Evolutionary conservation across 2,888 invertebrate species (phyloP).

Genomic region (Macaria liturata): DNA sequence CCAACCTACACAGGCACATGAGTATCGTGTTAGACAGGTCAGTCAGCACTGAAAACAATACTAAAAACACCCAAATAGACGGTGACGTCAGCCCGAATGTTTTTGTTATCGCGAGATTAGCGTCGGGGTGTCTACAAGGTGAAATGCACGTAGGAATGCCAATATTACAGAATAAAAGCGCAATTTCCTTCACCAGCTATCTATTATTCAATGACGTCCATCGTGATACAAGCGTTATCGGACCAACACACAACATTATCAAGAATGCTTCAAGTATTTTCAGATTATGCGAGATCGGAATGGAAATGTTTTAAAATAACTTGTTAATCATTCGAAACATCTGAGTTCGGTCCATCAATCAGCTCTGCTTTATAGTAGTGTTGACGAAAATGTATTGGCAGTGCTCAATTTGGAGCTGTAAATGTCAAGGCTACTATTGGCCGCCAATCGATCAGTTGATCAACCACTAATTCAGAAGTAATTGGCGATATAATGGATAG

Average conservation of each 20-base stretch:
- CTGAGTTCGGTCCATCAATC: slow-evolving; percentile 24
- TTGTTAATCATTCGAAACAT: slow-evolving; percentile 11
- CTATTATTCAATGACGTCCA: slow-evolving; percentile 7
- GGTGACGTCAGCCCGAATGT: slow-evolving; percentile 10
- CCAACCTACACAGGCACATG: slow-evolving; percentile 80
- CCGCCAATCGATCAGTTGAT: slow-evolving; percentile 29
- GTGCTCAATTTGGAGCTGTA: slow-evolving; percentile 35
- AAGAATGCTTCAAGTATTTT: not conserved
- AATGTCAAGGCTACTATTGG: slow-evolving; percentile 41
- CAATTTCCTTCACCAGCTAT: slow-evolving; percentile 4
- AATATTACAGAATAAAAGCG: slow-evolving; percentile 3
- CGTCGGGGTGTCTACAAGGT: slow-evolving; percentile 21
- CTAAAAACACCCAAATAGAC: not conserved
- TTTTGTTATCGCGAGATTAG: slow-evolving; percentile 16
- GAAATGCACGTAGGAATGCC: slow-evolving; percentile 25
- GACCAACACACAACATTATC: not conserved
- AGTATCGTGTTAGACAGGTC: slow-evolving; percentile 81
- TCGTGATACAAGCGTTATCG: slow-evolving; percentile 1
- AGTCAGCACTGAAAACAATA: slow-evolving; percentile 41
- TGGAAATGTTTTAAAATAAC: not conserved
- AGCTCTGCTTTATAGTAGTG: slow-evolving; percentile 27
- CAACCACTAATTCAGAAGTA: slow-evolving; percentile 18
- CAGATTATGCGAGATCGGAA: not conserved
- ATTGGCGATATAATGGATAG: slow-evolving; percentile 16
- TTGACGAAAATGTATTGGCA: slow-evolving; percentile 34